Conservation (phyloP, 2,888 invertebrate genomes). For the Lottia gigantea region DNA sequence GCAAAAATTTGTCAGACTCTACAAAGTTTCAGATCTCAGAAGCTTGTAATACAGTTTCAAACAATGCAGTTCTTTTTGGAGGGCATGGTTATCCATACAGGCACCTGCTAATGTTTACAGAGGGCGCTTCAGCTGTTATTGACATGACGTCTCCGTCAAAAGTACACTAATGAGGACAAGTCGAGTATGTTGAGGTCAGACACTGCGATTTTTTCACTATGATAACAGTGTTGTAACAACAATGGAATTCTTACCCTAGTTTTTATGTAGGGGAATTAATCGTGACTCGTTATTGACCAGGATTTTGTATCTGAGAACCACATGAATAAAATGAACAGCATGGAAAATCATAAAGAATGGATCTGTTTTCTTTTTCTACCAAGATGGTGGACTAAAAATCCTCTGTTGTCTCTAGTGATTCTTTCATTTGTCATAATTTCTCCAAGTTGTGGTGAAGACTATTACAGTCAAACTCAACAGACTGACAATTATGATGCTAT, state of each 20-base stretch:
- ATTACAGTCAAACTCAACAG: not conserved
- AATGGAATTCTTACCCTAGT: no score
- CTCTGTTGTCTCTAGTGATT: slow-evolving; percentile 1
- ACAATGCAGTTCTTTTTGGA: not conserved
- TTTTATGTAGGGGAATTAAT: no score
- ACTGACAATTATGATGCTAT: slow-evolving; percentile 11
- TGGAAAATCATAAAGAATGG: no score
- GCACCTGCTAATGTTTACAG: slow-evolving; percentile 27
- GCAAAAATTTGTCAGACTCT: no score
- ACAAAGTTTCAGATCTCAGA: no score
- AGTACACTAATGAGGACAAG: slow-evolving; percentile 16
- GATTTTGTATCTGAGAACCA: no score
- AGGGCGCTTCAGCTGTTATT: slow-evolving; percentile 26
- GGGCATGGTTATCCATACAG: slow-evolving; percentile 7
- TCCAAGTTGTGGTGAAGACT: slow-evolving; percentile 13
- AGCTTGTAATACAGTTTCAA: no score
- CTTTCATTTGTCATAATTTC: not conserved
- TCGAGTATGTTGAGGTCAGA: slow-evolving; percentile 3
- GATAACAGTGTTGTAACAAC: no score
- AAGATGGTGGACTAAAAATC: not conserved
- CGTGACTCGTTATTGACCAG: no score
- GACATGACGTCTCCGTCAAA: slow-evolving; percentile 20
- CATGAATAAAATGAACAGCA: no score
- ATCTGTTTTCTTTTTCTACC: not conserved
- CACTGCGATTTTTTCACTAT: not conserved